Evolutionary conservation across 2,888 invertebrate species (phyloP).

Genomic region (Heliothis peltigera): DNA sequence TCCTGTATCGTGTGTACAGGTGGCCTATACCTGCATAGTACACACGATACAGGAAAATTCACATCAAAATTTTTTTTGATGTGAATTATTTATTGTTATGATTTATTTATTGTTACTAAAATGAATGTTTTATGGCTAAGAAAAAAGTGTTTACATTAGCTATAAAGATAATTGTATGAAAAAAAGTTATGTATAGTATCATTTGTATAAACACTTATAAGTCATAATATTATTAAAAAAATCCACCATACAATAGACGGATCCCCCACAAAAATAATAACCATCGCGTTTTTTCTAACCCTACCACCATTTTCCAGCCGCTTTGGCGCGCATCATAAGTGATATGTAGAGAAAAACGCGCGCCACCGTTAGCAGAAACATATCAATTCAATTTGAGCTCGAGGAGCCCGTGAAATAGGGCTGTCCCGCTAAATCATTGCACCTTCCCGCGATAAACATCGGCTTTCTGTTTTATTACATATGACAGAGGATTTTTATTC

Average conservation of each 20-base stretch:
- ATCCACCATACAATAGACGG: too few relatives aligned
- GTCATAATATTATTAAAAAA: too few relatives aligned
- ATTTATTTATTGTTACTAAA: too few relatives aligned
- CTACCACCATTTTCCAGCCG: slow-evolving; percentile 79
- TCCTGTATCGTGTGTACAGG: neutral
- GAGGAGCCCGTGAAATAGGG: slow-evolving; percentile 82
- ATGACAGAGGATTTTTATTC: slow-evolving; percentile 74
- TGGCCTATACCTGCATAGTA: too few relatives aligned
- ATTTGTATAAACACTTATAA: too few relatives aligned
- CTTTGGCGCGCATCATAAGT: slow-evolving; percentile 85
- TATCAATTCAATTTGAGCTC: slow-evolving; percentile 89
- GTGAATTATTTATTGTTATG: too few relatives aligned
- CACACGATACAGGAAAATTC: too few relatives aligned
- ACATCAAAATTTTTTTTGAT: too few relatives aligned
- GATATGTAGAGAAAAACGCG: slow-evolving; percentile 87
- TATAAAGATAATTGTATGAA: too few relatives aligned
- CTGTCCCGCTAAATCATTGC: slow-evolving; percentile 84
- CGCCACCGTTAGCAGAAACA: slow-evolving; percentile 85
- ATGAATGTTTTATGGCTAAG: too few relatives aligned
- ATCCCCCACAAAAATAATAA: neutral
- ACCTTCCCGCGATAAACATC: slow-evolving; percentile 84
- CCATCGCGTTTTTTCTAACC: slow-evolving; percentile 62
- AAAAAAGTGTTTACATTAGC: too few relatives aligned
- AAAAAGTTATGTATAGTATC: too few relatives aligned
- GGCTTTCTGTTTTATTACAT: slow-evolving; percentile 86